Base-by-base conservation (phyloP, 2,888 invertebrate species). In the Spicauda simplicius region DNA sequence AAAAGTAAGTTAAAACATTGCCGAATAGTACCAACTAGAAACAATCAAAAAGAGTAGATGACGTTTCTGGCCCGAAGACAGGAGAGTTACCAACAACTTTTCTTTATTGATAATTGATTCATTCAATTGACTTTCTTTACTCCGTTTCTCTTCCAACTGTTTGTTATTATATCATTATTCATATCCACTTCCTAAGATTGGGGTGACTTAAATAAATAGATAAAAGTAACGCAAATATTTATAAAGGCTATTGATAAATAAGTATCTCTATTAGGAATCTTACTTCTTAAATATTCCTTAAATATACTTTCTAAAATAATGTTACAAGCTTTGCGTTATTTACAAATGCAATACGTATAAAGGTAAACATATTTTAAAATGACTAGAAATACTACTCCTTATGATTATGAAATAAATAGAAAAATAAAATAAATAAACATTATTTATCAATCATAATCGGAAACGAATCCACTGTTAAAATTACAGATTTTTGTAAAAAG, bases 161-260 rank as follows among this genome's bases (percentile, higher is more conserved):
- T 64, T 58, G 64, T 58, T 64, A 64, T 64, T 53, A 64, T 52
- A 53, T 3, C 64, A 64, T 57, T 58, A 52, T 64, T 64, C 64
- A 41, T 56, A 33, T 56, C 56, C 56, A 64, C 58, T 58, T 64
- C 30, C 20, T 41, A 18, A 58, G 52, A 64, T 64, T 64, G 52
- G 58, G 57, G 58, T 41, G 53, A 16, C 41, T 30, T 52, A 50
- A 37, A 64, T 55, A 54, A 45, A 63, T 55, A 62, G n/a, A 53
- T 54, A 33, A 50, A 63, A 37, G 37, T 18, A 45, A 41, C 25
- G 18, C 30, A 48, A 50, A 11, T 58, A 58, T 56, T 63, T 56
- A 63, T 63, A 14, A 33, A 64, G 56, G 33, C 48, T 12, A 14
- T 25, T 25, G 41, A 14, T 14, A 41, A 41, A 41, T 41, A 25